Base-by-base conservation (phyloP, 2,888 invertebrate genomes). In the Agrotis ipsilon region DNA sequence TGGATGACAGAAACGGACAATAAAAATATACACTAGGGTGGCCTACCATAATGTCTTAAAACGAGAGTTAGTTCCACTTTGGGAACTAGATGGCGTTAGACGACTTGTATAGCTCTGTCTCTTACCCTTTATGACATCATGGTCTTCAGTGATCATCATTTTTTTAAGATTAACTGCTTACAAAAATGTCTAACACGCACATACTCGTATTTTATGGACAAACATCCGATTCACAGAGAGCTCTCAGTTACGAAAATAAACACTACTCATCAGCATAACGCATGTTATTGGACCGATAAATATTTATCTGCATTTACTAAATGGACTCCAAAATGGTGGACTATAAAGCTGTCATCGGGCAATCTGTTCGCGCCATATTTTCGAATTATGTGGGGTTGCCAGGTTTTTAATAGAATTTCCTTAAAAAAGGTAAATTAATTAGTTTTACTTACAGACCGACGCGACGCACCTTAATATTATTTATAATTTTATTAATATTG, bases 291-390 rank as follows among this genome's bases (percentile, higher is more conserved):
- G 83, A 73, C 65, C 86, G 89, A 92, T 95, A 95, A 95, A 95
- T 94, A 93, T 95, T 95, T 95, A 94, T 94, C 94, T 92, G 90
- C 93, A 89, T 95, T 94, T 94, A 95, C 93, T 89, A 94, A 96
- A 96, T 95, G 95, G 92, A 94, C 92, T 93, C 84, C 90, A 93
- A 94, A 90, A 94, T 92, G 92, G 92, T 87, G 80, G 86, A 80
- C 83, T 87, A 91, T 96, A 94, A 94, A 95, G 87, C 94, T 94
- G 93, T 96, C 95, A 87, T 72, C 96, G 84, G 69, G 66, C 78
- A 84, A 92, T 95, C 96, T 83, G 75, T 93, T 93, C 91, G 91
- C 94, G 93, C 93, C 92, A 92, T 93, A 91, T 91, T 84, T 83
- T 83, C 77, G 59, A 81, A 77, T 76, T 58, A 78, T 48, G 43